Evolutionary conservation across 1,140 invertebrate species (phyloP).

Genomic region (Neodiprion fabricii): DNA sequence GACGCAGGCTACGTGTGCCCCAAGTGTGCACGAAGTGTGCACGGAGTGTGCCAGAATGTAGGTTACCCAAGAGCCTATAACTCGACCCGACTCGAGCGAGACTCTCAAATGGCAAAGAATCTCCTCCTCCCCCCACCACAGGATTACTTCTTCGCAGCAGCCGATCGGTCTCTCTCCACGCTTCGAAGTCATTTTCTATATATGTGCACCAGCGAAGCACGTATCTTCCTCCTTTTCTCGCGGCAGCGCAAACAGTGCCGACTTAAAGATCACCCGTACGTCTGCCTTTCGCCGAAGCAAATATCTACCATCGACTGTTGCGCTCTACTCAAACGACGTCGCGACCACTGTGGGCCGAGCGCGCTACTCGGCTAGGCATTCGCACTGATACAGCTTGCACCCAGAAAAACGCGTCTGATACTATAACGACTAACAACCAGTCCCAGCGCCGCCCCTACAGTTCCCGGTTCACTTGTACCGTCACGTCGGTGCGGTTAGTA

Average conservation of each 20-base stretch:
- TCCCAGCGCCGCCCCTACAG: conserved; percentile 29
- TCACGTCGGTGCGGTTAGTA: conserved; percentile 44
- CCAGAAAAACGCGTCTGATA: background rate
- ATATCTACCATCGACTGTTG: background rate
- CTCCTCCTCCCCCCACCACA: background rate
- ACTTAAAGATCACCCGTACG: too few species aligned
- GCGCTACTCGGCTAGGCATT: too few species aligned
- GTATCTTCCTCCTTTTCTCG: background rate
- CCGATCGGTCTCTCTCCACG: background rate
- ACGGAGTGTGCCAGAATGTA: conserved; percentile 50
- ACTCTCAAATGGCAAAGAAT: conserved; percentile 14
- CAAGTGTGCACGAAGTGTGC: conserved; percentile 46
- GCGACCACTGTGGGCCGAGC: too few species aligned
- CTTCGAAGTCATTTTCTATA: background rate
- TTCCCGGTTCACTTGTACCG: conserved; percentile 57
- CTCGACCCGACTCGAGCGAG: conserved; percentile 11
- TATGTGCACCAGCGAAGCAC: background rate
- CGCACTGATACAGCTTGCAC: too few species aligned
- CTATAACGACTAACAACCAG: conserved; percentile 8
- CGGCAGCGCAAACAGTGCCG: too few species aligned
- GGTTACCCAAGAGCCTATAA: conserved; percentile 3
- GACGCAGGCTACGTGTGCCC: conserved; percentile 48
- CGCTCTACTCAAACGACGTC: too few species aligned
- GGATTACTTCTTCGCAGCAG: background rate
- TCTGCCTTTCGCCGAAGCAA: background rate